Evolutionary conservation across 2,113 vertebrate species (phyloP), one percentile per base, ranked within the genome.

Genomic region (Zootoca vivipara): DNA sequence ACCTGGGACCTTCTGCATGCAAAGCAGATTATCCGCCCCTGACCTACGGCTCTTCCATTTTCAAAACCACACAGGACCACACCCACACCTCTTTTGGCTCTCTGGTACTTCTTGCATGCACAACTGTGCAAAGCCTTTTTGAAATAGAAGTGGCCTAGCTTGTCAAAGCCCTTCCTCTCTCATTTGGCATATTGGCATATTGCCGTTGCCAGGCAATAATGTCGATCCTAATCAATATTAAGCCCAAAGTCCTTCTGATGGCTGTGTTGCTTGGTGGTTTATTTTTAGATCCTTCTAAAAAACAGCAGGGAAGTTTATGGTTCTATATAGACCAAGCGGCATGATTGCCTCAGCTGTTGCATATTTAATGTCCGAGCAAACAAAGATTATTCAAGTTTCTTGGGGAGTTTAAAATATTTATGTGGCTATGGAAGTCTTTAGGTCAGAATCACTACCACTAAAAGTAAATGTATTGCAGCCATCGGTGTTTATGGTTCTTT

Each of bases 341-440:
- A 70, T 58, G 84, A 82, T 69, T 91, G 88, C 85, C 91, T 90
- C 92, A 16, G 24, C 81, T 95, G 86, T 77, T 94, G 85, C 89
- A 94, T 93, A 95, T 96, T 96, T 96, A 95, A 95, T 95, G 92
- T 83, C 78, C 93, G 89, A 90, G 86, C 90, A 96, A 95, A 93
- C 52, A 87, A 89, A 91, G 90, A 93, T 95, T 95, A 89, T 94
- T 96, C 2, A 1, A 90, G 92, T 96, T 95, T 85, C 90, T 96
- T 92, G 90, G 92, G 85, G 87, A 88, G 80, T 89, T 89, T 96
- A 94, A 94, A 95, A 96, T 95, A 96, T 96, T 95, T 95, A 96
- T 93, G 86, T 82, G 93, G 87, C 83, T 85, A 89, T 2, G 0
- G 85, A 95, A 96, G 92, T 93, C 93, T 91, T 95, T 93, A 94